Evolutionary conservation across 2,888 invertebrate species (phyloP).

Genomic region (Drosophila subsilvestris): DNA sequence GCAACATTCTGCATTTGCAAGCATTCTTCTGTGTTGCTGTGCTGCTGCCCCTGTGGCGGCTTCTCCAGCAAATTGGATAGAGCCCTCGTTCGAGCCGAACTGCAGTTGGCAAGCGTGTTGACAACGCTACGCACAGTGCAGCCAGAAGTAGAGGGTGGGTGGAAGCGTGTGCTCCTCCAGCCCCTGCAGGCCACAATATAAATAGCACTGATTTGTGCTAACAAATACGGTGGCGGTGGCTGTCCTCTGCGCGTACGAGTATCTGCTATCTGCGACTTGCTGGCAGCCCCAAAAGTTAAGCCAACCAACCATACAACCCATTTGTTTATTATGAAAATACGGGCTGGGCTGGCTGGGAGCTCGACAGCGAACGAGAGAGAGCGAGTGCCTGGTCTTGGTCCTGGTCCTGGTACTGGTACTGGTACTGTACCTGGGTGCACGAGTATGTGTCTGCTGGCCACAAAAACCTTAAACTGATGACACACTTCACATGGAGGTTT

Average conservation of each 20-base stretch:
- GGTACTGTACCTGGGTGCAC: constrained; percentile 12
- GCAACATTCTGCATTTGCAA: constrained; percentile 13
- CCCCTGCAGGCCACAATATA: constrained; percentile 62
- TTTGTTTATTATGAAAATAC: constrained; percentile 78
- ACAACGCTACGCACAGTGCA: constrained; percentile 50
- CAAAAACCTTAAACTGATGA: constrained; percentile 80
- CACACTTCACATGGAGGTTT: constrained; percentile 77
- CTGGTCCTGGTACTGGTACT: neutral
- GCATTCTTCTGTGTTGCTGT: neutral
- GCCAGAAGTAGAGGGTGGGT: constrained; percentile 6
- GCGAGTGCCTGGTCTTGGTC: constrained; percentile 5
- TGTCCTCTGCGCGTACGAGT: neutral
- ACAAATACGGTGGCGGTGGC: constrained; percentile 56
- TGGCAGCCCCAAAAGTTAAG: constrained; percentile 76
- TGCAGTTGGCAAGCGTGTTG: constrained; percentile 59
- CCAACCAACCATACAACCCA: constrained; percentile 75
- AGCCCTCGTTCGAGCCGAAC: constrained; percentile 17
- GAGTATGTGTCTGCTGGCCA: constrained; percentile 54
- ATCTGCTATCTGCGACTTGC: constrained; percentile 58
- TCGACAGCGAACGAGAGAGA: constrained; percentile 7
- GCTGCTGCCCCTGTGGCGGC: constrained; percentile 8
- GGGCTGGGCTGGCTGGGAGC: constrained; percentile 41
- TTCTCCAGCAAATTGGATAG: constrained; percentile 46
- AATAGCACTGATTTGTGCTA: constrained; percentile 77
- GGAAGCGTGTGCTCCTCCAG: constrained; percentile 5